Evolutionary conservation across 92 coral and sea anemone species (phyloP).

Genomic region (Porites cylindrica): DNA sequence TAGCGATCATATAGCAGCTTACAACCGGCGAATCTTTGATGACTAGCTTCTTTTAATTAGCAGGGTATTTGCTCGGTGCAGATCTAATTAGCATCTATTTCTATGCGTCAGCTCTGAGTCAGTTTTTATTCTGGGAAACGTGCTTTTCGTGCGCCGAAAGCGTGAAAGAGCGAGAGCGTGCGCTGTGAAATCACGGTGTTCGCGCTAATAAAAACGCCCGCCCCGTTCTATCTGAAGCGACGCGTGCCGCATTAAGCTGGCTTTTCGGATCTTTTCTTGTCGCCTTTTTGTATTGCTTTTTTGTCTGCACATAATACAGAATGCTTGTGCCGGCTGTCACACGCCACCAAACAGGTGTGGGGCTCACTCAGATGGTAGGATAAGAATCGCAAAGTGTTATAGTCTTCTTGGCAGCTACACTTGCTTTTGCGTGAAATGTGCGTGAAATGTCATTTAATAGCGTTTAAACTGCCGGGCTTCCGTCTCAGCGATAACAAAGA

Average conservation of each 20-base stretch:
- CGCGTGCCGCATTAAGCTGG: neutral
- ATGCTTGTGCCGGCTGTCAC: constrained; percentile 18
- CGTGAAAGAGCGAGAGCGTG: neutral
- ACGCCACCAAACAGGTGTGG: no score
- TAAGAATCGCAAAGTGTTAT: neutral
- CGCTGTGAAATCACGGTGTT: neutral
- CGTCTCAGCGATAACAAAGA: neutral
- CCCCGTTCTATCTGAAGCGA: neutral
- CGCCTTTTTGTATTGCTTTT: constrained; percentile 21
- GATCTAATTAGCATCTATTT: constrained; percentile 41
- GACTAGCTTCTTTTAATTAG: constrained; percentile 33
- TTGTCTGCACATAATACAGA: constrained; percentile 13
- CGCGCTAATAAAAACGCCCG: neutral
- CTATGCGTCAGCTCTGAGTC: neutral
- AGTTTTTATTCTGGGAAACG: neutral
- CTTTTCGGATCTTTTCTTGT: neutral
- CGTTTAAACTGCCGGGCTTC: neutral
- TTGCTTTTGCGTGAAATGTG: neutral
- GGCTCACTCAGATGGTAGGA: neutral
- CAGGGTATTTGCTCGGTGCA: constrained; percentile 28
- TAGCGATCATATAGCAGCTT: neutral
- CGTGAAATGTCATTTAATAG: neutral
- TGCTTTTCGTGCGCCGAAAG: neutral
- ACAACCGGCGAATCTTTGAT: constrained; percentile 25
- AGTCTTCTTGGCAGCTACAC: neutral